phyloP scores from a whole-genome alignment of 92 coral and sea anemone genomes.

The Porites cylindrica region DNA sequence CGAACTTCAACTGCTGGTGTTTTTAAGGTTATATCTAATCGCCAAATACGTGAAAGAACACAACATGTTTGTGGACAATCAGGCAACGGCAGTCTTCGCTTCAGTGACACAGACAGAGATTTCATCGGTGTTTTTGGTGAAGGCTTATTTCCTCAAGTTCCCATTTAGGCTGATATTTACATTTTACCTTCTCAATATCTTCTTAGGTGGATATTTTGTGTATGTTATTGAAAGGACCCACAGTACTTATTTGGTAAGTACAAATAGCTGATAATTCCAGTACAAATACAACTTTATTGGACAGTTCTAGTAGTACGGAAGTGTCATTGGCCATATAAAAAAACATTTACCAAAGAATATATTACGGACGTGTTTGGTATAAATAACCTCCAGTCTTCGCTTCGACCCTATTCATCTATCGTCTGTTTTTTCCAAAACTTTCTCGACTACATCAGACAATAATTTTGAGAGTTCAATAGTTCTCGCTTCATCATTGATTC shows the following conservation, averaged over 20 bases:
- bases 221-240: conserved; percentile 87
- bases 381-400: background rate
- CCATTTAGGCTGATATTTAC: conserved; percentile 88
- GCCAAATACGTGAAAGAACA: conserved; percentile 90
- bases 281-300: background rate
- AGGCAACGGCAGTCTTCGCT: conserved; percentile 87
- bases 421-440: background rate
- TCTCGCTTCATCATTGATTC: background rate
- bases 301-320: no score
- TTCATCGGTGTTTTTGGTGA: conserved; percentile 87
- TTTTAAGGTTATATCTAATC: conserved; percentile 83
- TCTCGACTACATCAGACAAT: background rate
- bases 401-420: background rate
- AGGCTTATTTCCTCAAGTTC: conserved; percentile 87
- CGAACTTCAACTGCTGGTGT: conserved; percentile 91
- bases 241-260: conserved; percentile 90
- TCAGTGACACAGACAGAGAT: conserved; percentile 96
- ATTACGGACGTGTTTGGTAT: background rate
- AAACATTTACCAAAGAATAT: no score
- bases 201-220: conserved; percentile 94
- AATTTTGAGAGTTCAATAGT: background rate
- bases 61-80: conserved; percentile 87
- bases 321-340: no score
- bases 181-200: conserved; percentile 88
- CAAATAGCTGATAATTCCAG: background rate